Percentiles rank a stretch among this genome's conserved stretches.
Conservation (phyloP, 1,140 invertebrate species). For the Diplogasteroides magnus region DNA sequence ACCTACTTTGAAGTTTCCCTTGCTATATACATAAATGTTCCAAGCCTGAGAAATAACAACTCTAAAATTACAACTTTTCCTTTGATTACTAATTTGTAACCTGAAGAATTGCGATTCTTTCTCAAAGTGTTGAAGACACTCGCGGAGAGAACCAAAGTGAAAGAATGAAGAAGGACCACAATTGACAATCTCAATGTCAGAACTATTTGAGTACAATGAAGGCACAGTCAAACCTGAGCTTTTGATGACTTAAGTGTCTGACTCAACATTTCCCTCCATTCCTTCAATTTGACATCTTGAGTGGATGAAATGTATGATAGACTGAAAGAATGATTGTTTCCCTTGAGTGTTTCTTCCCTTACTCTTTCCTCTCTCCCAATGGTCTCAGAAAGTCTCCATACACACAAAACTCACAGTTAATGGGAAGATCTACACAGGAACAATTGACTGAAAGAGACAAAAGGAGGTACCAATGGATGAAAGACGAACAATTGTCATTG, state of each 20-base stretch:
- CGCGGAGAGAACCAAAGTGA: not conserved
- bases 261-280: too few species aligned
- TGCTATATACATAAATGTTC: too few species aligned
- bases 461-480: too few species aligned
- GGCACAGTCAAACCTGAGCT: not conserved
- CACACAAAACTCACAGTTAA: not conserved
- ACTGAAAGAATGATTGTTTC: not conserved
- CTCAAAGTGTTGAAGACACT: not conserved
- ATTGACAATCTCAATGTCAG: not conserved
- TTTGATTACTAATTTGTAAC: too few species aligned
- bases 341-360: not conserved
- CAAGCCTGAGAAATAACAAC: too few species aligned
- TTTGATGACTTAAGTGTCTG: not conserved
- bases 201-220: not conserved
- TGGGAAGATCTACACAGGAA: too few species aligned
- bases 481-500: too few species aligned
- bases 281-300: too few species aligned
- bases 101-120: too few species aligned
- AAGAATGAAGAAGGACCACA: not conserved
- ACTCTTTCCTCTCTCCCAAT: not conserved
- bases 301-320: not conserved
- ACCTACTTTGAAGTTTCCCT: too few species aligned
- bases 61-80: too few species aligned
- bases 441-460: too few species aligned
- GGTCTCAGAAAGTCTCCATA: not conserved